Percentiles rank a stretch among this genome's conserved stretches.
These are phyloP conservation scores for Pachypanchax playfairii DNA, from an alignment of 2,113 vertebrate genomes.

Conservation along the genomic window DNA sequence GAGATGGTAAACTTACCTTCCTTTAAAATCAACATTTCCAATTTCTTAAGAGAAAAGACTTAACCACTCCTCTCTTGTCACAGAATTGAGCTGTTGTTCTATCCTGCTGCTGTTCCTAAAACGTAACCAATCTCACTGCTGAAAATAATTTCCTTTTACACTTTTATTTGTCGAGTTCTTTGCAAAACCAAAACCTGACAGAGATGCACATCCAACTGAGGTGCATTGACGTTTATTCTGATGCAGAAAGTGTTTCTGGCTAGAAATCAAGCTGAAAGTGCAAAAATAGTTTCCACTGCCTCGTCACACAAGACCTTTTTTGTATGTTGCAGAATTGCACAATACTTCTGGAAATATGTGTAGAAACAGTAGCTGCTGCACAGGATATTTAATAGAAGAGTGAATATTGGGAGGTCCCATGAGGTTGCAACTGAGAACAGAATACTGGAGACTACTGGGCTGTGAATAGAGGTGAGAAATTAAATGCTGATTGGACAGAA, in stretches of 20 bases:
- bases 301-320: conserved; percentile 1
- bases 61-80: too few species aligned
- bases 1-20: too few species aligned
- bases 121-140: too few species aligned
- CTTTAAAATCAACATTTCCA: too few species aligned
- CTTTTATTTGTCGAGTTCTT: too few species aligned
- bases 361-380: conserved; percentile 77
- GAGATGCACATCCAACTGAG: too few species aligned
- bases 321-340: background rate
- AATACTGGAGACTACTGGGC: conserved; percentile 81
- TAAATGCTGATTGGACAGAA: conserved; percentile 2
- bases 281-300: background rate
- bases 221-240: too few species aligned
- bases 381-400: conserved; percentile 83
- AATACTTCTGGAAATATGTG: conserved; percentile 77
- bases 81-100: too few species aligned
- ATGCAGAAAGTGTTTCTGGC: conserved; percentile 48
- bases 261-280: conserved; percentile 44
- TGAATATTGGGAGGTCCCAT: conserved; percentile 86
- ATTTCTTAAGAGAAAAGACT: too few species aligned
- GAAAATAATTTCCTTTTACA: too few species aligned
- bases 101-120: too few species aligned
- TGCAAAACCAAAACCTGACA: too few species aligned
- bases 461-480: conserved; percentile 57
- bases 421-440: conserved; percentile 78